Evolutionary conservation across 2,888 invertebrate species (phyloP).

Genomic region (Ariolimax columbianus): DNA sequence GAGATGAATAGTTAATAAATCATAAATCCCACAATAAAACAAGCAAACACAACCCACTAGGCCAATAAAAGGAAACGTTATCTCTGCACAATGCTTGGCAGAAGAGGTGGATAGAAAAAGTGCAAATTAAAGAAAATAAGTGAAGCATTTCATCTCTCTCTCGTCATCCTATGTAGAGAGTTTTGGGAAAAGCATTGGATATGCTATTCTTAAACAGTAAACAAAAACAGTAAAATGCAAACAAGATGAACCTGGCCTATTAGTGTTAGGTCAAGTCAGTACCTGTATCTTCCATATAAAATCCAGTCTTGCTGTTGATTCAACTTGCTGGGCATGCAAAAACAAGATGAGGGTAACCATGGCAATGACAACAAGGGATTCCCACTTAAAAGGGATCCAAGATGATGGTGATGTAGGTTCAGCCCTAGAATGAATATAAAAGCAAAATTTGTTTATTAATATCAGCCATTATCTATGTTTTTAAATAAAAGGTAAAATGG

Average conservation of each 20-base stretch:
- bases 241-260: not conserved
- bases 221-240: not conserved
- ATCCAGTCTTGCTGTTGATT: conserved; percentile 95
- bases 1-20: no score
- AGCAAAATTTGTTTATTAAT: not conserved
- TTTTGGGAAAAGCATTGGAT: not conserved
- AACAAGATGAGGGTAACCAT: conserved; percentile 89
- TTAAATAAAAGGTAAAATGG: no score
- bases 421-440: conserved; percentile 59
- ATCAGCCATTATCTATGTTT: not conserved
- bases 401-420: conserved; percentile 59
- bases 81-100: no score
- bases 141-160: no score
- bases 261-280: not conserved
- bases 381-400: conserved; percentile 67
- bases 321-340: conserved; percentile 95
- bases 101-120: no score
- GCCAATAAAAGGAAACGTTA: no score
- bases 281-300: conserved; percentile 98
- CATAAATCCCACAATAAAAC: no score
- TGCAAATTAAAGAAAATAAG: no score
- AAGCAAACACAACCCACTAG: no score
- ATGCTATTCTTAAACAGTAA: not conserved
- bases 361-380: conserved; percentile 80
- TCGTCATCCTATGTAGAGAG: no score